Percentiles rank a stretch among this genome's conserved stretches.
phyloP scores from a whole-genome alignment of 2,888 invertebrate species.

The Drosophila algonquin region DNA sequence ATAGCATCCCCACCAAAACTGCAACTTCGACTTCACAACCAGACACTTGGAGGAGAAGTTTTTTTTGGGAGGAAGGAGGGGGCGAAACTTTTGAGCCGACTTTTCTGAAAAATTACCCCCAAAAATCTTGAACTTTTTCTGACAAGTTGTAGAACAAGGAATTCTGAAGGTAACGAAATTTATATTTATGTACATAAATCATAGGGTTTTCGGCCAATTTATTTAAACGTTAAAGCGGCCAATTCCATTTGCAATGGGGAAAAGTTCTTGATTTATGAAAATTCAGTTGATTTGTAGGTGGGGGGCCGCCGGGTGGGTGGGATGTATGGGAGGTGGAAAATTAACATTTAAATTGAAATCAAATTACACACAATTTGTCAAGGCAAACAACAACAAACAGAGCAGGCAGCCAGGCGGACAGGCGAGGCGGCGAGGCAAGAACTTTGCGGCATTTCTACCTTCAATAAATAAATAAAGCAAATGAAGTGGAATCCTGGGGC shows the following conservation, averaged over 20 bases:
- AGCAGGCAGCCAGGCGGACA: neutral
- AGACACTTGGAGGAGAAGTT: slow-evolving; percentile 16
- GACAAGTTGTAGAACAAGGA: slow-evolving; percentile 27
- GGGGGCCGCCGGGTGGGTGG: neutral
- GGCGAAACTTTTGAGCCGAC: slow-evolving; percentile 7
- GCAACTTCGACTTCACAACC: neutral
- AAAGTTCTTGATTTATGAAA: slow-evolving; percentile 31
- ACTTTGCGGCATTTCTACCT: neutral
- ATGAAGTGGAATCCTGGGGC: neutral
- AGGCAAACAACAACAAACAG: slow-evolving; percentile 19
- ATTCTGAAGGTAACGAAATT: neutral
- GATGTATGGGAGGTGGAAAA: slow-evolving; percentile 3
- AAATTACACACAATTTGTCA: slow-evolving; percentile 46
- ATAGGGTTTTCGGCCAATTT: slow-evolving; percentile 33
- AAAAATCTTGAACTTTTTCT: neutral
- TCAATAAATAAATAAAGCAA: slow-evolving; percentile 12
- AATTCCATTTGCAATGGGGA: slow-evolving; percentile 34
- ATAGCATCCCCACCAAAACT: neutral
- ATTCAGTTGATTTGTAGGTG: slow-evolving; percentile 23
- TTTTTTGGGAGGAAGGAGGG: neutral
- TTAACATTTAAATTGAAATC: slow-evolving; percentile 57
- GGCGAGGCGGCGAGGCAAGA: neutral
- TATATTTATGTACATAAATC: slow-evolving; percentile 22
- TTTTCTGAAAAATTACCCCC: slow-evolving; percentile 7
- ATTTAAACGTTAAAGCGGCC: slow-evolving; percentile 21